A percentile compares a stretch with the other conserved stretches of the same genome.
Conservation (phyloP, 1,140 invertebrate species). For the Teleopsis dalmanni region DNA sequence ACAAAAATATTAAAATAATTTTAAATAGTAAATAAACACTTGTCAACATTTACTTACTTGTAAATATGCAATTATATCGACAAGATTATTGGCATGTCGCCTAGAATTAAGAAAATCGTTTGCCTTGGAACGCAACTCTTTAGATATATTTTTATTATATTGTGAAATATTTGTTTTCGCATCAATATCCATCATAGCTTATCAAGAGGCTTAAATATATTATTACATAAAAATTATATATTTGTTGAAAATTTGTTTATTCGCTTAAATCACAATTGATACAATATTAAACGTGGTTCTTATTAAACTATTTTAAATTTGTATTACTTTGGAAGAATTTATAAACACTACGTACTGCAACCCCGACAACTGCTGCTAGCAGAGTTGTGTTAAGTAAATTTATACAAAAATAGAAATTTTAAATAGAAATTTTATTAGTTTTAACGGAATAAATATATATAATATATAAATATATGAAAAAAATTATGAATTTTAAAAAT, state of each 20-base stretch:
- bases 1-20: not conserved
- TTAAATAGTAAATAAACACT: not conserved
- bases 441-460: too few species aligned
- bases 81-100: conserved; percentile 55
- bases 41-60: conserved; percentile 32
- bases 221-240: too few species aligned
- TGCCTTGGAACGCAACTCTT: conserved; percentile 53
- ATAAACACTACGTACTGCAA: too few species aligned
- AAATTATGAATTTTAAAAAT: too few species aligned
- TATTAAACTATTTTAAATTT: too few species aligned
- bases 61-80: conserved; percentile 57
- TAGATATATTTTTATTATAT: conserved; percentile 11
- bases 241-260: too few species aligned
- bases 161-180: not conserved
- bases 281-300: too few species aligned
- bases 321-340: too few species aligned
- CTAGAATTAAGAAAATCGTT: conserved; percentile 57
- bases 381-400: not conserved
- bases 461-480: too few species aligned
- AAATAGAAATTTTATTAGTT: too few species aligned
- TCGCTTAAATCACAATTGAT: too few species aligned
- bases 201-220: not conserved
- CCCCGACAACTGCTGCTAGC: not conserved
- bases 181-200: not conserved
- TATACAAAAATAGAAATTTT: too few species aligned